Conservation (phyloP, 92 coral and sea anemone genomes). For the Blastomussa wellsi region DNA sequence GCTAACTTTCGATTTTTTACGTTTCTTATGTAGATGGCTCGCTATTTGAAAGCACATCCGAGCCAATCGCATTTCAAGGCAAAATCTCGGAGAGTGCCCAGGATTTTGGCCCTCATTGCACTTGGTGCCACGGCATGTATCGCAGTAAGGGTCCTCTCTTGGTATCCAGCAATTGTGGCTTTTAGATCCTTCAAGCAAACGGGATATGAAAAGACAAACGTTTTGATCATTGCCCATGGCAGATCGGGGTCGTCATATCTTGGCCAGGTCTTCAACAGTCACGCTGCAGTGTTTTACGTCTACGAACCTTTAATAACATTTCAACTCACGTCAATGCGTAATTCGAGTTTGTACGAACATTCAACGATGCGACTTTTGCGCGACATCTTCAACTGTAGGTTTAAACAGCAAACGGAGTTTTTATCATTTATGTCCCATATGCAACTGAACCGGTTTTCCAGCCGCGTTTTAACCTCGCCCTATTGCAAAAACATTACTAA, state of each 20-base stretch:
- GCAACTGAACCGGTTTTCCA: conserved; percentile 78
- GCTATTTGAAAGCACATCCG: not conserved
- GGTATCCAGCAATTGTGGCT: conserved; percentile 14
- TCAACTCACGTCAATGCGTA: conserved; percentile 53
- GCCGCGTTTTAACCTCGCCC: conserved; percentile 71
- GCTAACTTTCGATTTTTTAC: not conserved
- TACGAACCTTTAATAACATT: conserved; percentile 82
- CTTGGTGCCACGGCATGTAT: conserved; percentile 21
- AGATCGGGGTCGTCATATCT: conserved; percentile 92
- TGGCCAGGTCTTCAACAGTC: conserved; percentile 87
- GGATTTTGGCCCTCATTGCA: conserved; percentile 16
- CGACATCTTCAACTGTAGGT: conserved; percentile 73
- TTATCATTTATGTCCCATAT: conserved; percentile 67
- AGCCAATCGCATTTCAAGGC: conserved; percentile 20
- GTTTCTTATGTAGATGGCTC: not conserved
- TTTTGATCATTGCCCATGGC: conserved; percentile 79
- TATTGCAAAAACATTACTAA: conserved; percentile 51
- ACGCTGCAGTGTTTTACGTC: conserved; percentile 75
- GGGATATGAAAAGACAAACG: conserved; percentile 22
- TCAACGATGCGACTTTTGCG: conserved; percentile 57
- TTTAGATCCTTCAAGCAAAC: conserved; percentile 2
- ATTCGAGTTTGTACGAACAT: conserved; percentile 59
- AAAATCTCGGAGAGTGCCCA: conserved; percentile 16
- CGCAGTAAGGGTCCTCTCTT: not conserved
- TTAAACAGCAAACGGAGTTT: conserved; percentile 73